Percentiles rank a stretch among this genome's conserved stretches.
phyloP scores from a whole-genome alignment of 23 tunicate species.

The Corella eumyota region DNA sequence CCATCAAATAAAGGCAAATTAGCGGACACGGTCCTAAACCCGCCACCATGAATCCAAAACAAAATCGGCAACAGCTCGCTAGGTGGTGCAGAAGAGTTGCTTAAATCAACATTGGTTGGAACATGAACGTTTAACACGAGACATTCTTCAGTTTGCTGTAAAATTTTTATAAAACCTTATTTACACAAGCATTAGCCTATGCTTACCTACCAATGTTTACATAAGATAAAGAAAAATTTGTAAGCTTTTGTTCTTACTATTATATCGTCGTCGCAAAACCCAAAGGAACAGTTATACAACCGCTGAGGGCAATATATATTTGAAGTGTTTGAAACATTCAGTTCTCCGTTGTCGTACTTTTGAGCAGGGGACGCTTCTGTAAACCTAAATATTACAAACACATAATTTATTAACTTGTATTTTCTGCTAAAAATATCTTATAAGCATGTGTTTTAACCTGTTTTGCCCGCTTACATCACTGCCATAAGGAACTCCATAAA shows the following conservation, averaged over 20 bases:
- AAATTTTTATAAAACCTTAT: no score
- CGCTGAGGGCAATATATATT: background rate
- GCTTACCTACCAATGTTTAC: no score
- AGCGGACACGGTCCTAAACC: constrained; percentile 44
- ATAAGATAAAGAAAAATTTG: no score
- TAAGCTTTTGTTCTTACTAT: no score
- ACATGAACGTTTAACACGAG: constrained; percentile 62
- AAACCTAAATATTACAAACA: no score
- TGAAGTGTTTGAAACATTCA: background rate
- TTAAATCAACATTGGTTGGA: constrained; percentile 36
- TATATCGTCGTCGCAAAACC: constrained; percentile 3
- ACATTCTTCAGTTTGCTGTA: constrained; percentile 74
- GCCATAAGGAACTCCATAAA: constrained; percentile 71
- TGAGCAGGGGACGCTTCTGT: no score
- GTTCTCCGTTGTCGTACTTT: background rate
- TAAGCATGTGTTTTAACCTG: no score
- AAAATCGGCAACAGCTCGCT: constrained; percentile 50
- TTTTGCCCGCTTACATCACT: no score
- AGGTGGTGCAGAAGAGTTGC: constrained; percentile 34
- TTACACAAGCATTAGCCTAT: no score
- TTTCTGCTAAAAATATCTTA: no score
- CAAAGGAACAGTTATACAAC: background rate
- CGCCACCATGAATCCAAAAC: constrained; percentile 88
- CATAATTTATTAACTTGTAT: no score
- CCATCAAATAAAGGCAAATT: constrained; percentile 48